A percentile compares a stretch with the other conserved stretches of the same genome.
phyloP scores from a whole-genome alignment of 2,113 vertebrate genomes.

The Dipodomys spectabilis region DNA sequence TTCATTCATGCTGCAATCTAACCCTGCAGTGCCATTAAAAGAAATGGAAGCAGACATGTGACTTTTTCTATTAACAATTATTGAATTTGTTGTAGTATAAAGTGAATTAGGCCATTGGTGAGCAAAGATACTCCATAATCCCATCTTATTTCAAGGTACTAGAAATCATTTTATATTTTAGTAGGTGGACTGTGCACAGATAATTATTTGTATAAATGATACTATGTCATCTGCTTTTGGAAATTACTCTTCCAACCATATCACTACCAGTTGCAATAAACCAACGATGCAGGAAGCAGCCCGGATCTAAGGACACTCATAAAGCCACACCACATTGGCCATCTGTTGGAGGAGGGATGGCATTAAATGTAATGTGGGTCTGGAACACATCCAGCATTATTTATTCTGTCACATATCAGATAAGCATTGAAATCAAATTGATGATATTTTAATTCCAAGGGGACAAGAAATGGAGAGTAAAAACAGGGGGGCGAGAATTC shows the following conservation, averaged over 20 bases:
- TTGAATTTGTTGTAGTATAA: conserved; percentile 80
- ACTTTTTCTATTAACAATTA: conserved; percentile 81
- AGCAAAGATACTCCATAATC: conserved; percentile 58
- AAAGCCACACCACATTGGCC: conserved; percentile 77
- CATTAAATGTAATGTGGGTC: conserved; percentile 76
- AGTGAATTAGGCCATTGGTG: conserved; percentile 80
- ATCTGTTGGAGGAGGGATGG: conserved; percentile 84
- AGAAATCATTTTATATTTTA: conserved; percentile 69
- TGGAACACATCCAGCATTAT: conserved; percentile 84
- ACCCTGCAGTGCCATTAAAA: conserved; percentile 84
- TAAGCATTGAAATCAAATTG: conserved; percentile 71
- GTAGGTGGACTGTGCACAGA: conserved; percentile 53
- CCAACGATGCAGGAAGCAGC: conserved; percentile 59
- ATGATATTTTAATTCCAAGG: conserved; percentile 72
- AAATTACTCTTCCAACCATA: conserved; percentile 72
- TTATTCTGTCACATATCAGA: conserved; percentile 81
- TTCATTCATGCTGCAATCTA: conserved; percentile 83
- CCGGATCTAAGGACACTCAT: conserved; percentile 66
- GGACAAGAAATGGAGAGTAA: conserved; percentile 30
- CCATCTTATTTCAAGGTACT: conserved; percentile 56
- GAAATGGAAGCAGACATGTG: conserved; percentile 81
- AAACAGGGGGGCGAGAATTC: neutral
- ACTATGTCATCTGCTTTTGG: conserved; percentile 66
- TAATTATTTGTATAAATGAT: conserved; percentile 80
- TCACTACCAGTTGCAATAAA: conserved; percentile 77